A percentile compares a stretch with the other conserved stretches of the same genome.
phyloP scores from a whole-genome alignment of 2,888 invertebrate species.

The Sturmia bella region DNA sequence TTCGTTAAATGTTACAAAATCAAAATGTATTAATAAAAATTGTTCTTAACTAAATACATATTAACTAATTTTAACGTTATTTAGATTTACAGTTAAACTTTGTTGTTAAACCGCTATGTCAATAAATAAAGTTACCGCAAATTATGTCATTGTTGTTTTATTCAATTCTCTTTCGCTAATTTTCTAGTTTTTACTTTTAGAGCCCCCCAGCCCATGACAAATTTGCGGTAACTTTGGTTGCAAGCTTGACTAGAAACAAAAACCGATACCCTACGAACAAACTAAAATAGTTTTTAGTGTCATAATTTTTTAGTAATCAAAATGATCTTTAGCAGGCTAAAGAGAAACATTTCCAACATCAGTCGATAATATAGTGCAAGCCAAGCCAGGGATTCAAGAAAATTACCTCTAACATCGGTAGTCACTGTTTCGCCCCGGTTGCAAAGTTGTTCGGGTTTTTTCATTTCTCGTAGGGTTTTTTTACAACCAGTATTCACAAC shows the following conservation, averaged over 20 bases:
- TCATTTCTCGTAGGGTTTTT: too few relatives aligned
- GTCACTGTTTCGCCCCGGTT: too few relatives aligned
- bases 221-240: conserved; percentile 76
- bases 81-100: conserved; percentile 61
- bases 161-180: conserved; percentile 54
- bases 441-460: too few relatives aligned
- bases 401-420: too few relatives aligned
- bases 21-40: conserved; percentile 13
- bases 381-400: too few relatives aligned
- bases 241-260: background rate
- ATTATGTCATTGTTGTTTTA: conserved; percentile 77
- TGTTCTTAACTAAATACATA: conserved; percentile 44
- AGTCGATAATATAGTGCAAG: too few relatives aligned
- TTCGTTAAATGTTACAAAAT: conserved; percentile 43
- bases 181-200: conserved; percentile 2
- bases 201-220: background rate
- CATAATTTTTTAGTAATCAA: too few relatives aligned
- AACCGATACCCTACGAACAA: too few relatives aligned
- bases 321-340: too few relatives aligned
- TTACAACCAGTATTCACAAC: too few relatives aligned
- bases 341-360: too few relatives aligned
- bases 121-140: conserved; percentile 79
- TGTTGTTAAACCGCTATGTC: conserved; percentile 64
- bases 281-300: too few relatives aligned
- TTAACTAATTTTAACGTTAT: conserved; percentile 45